These are phyloP conservation scores for Nudaria mundana DNA, from an alignment of 2,888 invertebrate species.

Conservation along the genomic window DNA sequence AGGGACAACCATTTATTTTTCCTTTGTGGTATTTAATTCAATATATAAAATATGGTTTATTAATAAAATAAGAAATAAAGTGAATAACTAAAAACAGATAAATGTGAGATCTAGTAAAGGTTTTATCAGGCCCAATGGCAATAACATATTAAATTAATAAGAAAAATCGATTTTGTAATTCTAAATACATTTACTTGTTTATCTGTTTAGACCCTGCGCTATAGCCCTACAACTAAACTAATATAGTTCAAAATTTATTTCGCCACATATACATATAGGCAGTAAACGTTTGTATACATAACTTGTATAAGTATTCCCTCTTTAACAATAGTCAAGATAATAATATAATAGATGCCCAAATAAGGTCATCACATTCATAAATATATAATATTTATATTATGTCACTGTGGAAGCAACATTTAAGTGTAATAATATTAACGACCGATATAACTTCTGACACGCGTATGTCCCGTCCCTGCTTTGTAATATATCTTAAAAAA, in stretches of 20 bases:
- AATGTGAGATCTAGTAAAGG: too few species aligned
- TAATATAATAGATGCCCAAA: slow-evolving; percentile 7
- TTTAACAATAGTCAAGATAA: background rate
- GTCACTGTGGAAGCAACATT: slow-evolving; percentile 1
- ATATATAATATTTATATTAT: background rate
- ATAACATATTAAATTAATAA: background rate
- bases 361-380: background rate
- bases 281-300: slow-evolving; percentile 13
- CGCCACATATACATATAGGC: slow-evolving; percentile 10
- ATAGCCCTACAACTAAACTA: slow-evolving; percentile 17
- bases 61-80: too few species aligned
- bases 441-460: slow-evolving; percentile 4
- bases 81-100: too few species aligned
- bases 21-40: too few species aligned
- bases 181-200: slow-evolving; percentile 12
- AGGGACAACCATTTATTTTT: too few species aligned
- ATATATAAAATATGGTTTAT: too few species aligned
- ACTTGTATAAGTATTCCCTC: slow-evolving; percentile 1
- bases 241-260: slow-evolving; percentile 14
- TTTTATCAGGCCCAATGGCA: too few species aligned
- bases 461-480: background rate
- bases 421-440: background rate
- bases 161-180: too few species aligned
- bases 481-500: slow-evolving; percentile 1
- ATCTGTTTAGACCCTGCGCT: slow-evolving; percentile 18